Evolutionary conservation across 2,797 vertebrate species (phyloP).

Genomic region (Muraenolepis orangiensis): DNA sequence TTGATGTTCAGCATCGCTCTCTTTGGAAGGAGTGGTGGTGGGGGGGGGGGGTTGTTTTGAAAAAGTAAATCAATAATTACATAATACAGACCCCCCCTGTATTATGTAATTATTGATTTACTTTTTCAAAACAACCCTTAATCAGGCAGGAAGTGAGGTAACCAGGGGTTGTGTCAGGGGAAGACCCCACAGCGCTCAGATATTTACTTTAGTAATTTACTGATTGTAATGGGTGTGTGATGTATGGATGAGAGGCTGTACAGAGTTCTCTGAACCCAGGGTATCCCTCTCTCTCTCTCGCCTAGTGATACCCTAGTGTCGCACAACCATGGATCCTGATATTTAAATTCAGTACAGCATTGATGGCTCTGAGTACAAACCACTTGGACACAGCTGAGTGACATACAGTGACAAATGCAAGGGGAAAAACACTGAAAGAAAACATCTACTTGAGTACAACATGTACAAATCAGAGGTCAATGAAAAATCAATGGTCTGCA

Average conservation of each 20-base stretch:
- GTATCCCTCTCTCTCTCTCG: conserved; percentile 4
- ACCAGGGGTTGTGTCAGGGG: neutral
- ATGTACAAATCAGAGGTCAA: too few species aligned
- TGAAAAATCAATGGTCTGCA: conserved; percentile 7
- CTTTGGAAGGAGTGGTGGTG: neutral
- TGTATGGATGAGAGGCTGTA: conserved; percentile 5
- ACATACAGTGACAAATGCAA: neutral
- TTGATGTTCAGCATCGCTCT: neutral
- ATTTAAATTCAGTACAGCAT: neutral
- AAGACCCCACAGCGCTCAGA: conserved; percentile 21
- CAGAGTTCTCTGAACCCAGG: neutral
- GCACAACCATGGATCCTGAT: neutral
- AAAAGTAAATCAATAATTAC: conserved; percentile 26
- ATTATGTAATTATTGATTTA: conserved; percentile 25
- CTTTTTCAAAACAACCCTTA: conserved; percentile 23
- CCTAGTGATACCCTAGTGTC: neutral
- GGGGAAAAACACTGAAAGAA: neutral
- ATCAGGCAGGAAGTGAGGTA: conserved; percentile 30
- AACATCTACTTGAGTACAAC: too few species aligned
- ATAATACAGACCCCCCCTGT: conserved; percentile 13
- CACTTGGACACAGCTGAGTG: neutral
- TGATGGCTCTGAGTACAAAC: neutral
- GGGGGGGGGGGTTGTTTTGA: neutral
- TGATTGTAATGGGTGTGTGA: conserved; percentile 42
- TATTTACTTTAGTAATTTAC: conserved; percentile 25